Conservation (phyloP, 2,113 vertebrate genomes). For the Bostrychus sinensis region DNA sequence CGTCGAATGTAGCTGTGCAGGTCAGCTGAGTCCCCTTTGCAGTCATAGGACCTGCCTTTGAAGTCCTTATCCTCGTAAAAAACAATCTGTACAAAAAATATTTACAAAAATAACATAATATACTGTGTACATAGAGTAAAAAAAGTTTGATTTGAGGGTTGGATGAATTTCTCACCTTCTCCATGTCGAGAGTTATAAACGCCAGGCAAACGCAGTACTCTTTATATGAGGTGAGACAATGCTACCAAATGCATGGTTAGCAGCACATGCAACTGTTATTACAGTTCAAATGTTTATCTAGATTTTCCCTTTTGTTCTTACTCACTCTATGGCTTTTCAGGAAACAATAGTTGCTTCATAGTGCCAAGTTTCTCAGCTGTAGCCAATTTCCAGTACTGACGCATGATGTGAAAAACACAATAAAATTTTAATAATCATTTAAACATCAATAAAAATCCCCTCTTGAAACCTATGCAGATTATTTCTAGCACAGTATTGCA, state of each 20-base stretch:
- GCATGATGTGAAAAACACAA: background rate
- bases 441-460: background rate
- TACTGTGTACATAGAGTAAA: background rate
- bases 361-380: constrained; percentile 45
- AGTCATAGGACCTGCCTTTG: constrained; percentile 72
- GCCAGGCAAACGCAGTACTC: constrained; percentile 17
- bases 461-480: background rate
- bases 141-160: background rate
- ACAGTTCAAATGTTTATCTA: constrained; percentile 50
- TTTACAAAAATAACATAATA: background rate
- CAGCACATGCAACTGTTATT: constrained; percentile 47
- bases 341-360: constrained; percentile 40
- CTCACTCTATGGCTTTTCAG: constrained; percentile 33
- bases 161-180: constrained; percentile 38
- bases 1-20: constrained; percentile 66
- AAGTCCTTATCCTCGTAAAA: constrained; percentile 75
- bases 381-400: constrained; percentile 6
- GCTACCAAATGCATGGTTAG: constrained; percentile 40
- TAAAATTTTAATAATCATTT: background rate
- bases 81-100: constrained; percentile 35
- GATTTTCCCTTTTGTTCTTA: constrained; percentile 55
- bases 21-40: constrained; percentile 71
- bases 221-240: constrained; percentile 61
- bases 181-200: constrained; percentile 39
- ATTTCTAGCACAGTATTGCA: background rate